Evolutionary conservation across 2,797 vertebrate species (phyloP).

Genomic region (Amblyraja radiata): DNA sequence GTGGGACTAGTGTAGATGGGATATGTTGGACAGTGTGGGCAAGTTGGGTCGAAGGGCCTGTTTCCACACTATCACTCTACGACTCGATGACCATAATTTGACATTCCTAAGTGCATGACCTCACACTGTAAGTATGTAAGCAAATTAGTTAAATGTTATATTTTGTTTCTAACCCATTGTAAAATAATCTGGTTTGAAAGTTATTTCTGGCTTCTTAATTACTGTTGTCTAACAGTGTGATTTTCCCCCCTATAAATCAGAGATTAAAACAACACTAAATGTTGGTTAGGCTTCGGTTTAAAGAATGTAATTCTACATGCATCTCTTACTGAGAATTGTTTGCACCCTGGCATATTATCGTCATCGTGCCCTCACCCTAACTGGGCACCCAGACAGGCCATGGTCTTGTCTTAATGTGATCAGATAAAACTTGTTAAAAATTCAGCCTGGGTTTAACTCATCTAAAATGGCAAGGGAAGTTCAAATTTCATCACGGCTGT

Average conservation of each 20-base stretch:
- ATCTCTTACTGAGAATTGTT: neutral
- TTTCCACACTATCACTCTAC: too few species aligned
- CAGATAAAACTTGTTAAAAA: neutral
- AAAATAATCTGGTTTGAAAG: neutral
- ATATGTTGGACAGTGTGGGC: too few species aligned
- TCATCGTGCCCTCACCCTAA: neutral
- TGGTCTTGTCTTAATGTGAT: neutral
- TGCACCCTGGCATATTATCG: neutral
- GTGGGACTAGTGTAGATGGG: too few species aligned
- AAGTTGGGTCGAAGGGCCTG: too few species aligned
- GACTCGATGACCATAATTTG: too few species aligned
- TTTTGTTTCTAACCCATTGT: neutral
- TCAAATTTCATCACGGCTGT: neutral
- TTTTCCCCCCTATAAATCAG: neutral
- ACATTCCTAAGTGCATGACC: too few species aligned
- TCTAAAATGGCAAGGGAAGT: neutral
- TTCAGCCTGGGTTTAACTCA: neutral
- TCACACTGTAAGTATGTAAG: neutral
- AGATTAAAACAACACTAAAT: neutral
- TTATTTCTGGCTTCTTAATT: neutral
- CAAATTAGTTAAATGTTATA: slow-evolving; percentile 13
- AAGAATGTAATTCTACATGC: neutral
- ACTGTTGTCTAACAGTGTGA: neutral
- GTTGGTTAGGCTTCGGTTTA: neutral
- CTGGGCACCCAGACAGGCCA: neutral